Percentiles rank a stretch among this genome's conserved stretches.
Evolutionary conservation across 2,113 vertebrate species (phyloP).

Genomic region (Mormyrus lacerda): DNA sequence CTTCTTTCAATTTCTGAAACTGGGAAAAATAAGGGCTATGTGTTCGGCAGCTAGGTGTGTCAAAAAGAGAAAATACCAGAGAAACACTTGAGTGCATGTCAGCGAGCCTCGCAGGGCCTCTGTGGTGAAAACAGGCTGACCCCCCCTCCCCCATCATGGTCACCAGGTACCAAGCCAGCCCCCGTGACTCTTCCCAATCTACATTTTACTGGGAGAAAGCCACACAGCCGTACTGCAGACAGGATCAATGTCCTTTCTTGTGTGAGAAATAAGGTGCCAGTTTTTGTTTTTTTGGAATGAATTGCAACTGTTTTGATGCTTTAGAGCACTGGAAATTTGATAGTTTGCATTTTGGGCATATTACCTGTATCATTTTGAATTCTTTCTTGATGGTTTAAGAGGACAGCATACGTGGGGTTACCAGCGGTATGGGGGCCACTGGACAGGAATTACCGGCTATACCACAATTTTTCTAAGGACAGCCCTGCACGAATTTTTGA

Average conservation of each 20-base stretch:
- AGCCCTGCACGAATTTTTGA: background rate
- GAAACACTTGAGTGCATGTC: constrained; percentile 18
- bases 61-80: constrained; percentile 17
- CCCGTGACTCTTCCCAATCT: constrained; percentile 25
- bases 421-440: background rate
- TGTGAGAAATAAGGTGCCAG: background rate
- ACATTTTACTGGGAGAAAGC: background rate
- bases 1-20: constrained; percentile 50
- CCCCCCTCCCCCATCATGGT: constrained; percentile 40
- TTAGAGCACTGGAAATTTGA: background rate
- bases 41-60: constrained; percentile 65
- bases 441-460: background rate
- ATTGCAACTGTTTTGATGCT: background rate
- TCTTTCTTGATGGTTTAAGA: background rate
- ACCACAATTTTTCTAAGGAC: background rate
- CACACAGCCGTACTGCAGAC: background rate
- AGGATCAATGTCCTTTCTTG: background rate
- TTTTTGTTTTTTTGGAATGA: background rate
- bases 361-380: background rate
- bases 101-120: constrained; percentile 62
- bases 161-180: constrained; percentile 49
- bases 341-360: background rate
- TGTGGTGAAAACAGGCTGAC: constrained; percentile 41
- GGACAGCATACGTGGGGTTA: background rate
- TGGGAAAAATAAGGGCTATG: constrained; percentile 70